A percentile compares a stretch with the other conserved stretches of the same genome.
phyloP scores from a whole-genome alignment of 2,797 vertebrate genomes.

The Cuculus canorus region DNA sequence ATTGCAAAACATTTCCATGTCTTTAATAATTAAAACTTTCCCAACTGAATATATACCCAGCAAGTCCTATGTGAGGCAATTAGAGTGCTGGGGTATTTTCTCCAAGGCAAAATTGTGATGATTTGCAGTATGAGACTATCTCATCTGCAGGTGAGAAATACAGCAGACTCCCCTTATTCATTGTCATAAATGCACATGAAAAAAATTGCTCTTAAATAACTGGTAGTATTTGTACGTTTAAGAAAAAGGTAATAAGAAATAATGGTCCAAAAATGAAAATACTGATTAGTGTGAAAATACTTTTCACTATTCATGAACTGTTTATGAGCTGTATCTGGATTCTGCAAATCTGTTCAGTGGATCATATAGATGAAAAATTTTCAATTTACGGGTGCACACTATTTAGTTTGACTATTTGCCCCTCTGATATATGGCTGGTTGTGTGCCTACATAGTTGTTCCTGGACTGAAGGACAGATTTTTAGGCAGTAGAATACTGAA shows the following conservation, averaged over 20 bases:
- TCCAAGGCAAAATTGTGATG: background rate
- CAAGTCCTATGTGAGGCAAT: background rate
- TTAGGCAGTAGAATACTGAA: slow-evolving; percentile 32
- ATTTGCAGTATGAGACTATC: background rate
- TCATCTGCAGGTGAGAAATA: background rate
- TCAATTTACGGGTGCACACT: slow-evolving; percentile 5
- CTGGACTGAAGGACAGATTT: background rate
- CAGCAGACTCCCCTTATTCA: background rate
- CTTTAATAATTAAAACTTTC: background rate
- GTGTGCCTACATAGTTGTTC: background rate
- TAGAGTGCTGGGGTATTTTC: background rate
- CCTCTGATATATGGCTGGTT: background rate
- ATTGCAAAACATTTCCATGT: background rate
- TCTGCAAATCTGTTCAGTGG: background rate
- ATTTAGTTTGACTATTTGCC: background rate
- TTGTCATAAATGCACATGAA: background rate
- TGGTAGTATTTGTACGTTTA: background rate
- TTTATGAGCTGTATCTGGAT: background rate
- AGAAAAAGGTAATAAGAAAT: background rate
- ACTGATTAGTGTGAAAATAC: background rate
- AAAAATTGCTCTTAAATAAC: background rate
- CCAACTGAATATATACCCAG: background rate
- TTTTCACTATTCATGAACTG: background rate
- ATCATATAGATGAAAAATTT: slow-evolving; percentile 13
- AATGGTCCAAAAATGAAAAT: background rate